Conservation (phyloP, 2,113 vertebrate species). For the Dromaius novaehollandiae region DNA sequence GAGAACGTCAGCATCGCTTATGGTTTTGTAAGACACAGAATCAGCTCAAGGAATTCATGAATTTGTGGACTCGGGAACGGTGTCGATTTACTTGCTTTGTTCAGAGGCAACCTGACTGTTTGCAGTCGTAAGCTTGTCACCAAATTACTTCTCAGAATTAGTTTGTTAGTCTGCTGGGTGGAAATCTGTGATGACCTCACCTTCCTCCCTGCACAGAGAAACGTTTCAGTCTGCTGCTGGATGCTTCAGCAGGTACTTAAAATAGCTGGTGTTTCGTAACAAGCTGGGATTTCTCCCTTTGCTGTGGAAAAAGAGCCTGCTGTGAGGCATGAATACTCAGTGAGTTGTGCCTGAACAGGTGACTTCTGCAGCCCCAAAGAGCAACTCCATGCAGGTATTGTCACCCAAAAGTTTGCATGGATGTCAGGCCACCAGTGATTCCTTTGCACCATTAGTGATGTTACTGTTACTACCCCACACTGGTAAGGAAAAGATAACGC, state of each 20-base stretch:
- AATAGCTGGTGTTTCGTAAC: conserved; percentile 44
- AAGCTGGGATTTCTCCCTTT: conserved; percentile 20
- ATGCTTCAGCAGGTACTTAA: conserved; percentile 44
- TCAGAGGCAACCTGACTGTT: neutral
- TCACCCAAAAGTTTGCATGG: neutral
- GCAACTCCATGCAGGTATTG: neutral
- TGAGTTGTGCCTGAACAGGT: neutral
- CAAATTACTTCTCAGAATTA: neutral
- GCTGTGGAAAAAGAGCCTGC: neutral
- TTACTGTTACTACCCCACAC: neutral
- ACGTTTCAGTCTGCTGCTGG: neutral
- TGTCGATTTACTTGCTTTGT: neutral
- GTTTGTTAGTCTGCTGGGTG: neutral
- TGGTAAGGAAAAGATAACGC: neutral
- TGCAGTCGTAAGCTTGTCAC: neutral
- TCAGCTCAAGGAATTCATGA: conserved; percentile 14
- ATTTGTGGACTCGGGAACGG: conserved; percentile 10
- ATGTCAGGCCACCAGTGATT: neutral
- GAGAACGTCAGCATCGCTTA: neutral
- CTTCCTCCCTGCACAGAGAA: neutral
- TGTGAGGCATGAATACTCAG: rapidly evolving
- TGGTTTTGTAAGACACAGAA: neutral
- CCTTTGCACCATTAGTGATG: neutral
- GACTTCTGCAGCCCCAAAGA: neutral
- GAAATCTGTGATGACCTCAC: neutral